Evolutionary conservation across 2,888 invertebrate species (phyloP).

Genomic region (Ptycholaimellus sp.): DNA sequence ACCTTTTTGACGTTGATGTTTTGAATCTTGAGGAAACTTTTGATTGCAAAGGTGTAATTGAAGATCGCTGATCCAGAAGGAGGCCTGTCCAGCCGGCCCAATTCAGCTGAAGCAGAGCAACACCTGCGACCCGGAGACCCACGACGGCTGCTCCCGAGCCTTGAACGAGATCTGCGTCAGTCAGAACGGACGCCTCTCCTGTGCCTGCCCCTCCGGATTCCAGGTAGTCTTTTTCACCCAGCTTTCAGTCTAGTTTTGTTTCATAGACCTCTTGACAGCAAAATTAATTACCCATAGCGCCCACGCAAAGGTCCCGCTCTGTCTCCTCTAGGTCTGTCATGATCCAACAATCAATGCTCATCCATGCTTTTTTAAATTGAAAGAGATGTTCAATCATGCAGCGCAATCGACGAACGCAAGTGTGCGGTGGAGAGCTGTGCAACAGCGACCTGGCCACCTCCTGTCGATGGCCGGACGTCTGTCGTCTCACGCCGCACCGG

Average conservation of each 20-base stretch:
- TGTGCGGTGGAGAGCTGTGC: slow-evolving; percentile 23
- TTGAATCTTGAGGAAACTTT: too few species aligned
- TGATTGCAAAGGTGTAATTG: too few species aligned
- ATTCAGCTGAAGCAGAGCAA: slow-evolving; percentile 7
- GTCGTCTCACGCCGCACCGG: slow-evolving; percentile 17
- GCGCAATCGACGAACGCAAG: too few species aligned
- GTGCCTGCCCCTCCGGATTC: slow-evolving; percentile 20
- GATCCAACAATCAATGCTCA: neutral
- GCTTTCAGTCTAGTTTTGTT: too few species aligned
- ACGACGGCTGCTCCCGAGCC: slow-evolving; percentile 22
- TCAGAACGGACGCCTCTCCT: slow-evolving; percentile 9
- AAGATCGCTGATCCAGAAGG: slow-evolving; percentile 24
- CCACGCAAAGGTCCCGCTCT: slow-evolving; percentile 10
- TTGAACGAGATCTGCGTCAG: slow-evolving; percentile 18
- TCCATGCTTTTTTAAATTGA: too few species aligned
- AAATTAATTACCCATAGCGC: slow-evolving; percentile 21
- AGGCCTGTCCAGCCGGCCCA: slow-evolving; percentile 17
- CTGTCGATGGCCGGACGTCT: slow-evolving; percentile 18
- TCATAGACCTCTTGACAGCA: too few species aligned
- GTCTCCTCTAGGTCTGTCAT: neutral
- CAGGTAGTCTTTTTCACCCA: too few species aligned
- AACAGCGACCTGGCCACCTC: slow-evolving; percentile 22
- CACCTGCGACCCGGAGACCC: slow-evolving; percentile 18
- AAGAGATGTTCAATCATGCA: too few species aligned
- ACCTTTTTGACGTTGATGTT: too few species aligned